Evolutionary conservation across 2,888 invertebrate species (phyloP).

Genomic region (Copidosoma aretas): DNA sequence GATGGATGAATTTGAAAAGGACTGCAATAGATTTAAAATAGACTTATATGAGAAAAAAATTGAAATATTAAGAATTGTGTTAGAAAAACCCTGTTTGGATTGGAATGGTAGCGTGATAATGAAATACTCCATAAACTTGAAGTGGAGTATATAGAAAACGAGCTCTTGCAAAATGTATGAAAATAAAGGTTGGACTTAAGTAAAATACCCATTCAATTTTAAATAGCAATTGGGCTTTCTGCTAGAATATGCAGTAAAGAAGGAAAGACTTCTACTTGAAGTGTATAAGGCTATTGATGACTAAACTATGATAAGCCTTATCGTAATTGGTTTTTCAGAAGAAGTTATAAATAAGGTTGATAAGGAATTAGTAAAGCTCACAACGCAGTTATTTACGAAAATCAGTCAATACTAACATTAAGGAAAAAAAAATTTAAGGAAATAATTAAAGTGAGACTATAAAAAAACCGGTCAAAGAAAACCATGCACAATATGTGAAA

Average conservation of each 20-base stretch:
- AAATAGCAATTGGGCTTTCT: conserved; percentile 35
- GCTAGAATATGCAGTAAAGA: conserved; percentile 39
- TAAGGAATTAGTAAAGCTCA: too few relatives aligned
- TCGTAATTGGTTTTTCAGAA: neutral
- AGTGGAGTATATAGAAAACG: conserved; percentile 30
- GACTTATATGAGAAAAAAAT: conserved; percentile 37
- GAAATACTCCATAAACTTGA: conserved; percentile 12
- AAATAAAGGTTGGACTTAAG: conserved; percentile 40
- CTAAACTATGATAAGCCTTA: neutral
- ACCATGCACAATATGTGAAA: too few relatives aligned
- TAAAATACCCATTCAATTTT: conserved; percentile 37
- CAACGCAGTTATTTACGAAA: too few relatives aligned
- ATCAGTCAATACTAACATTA: too few relatives aligned
- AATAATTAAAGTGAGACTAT: too few relatives aligned
- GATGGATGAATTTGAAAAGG: conserved; percentile 45
- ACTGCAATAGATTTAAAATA: conserved; percentile 43
- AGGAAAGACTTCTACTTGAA: conserved; percentile 35
- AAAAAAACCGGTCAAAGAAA: neutral
- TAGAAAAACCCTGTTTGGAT: conserved; percentile 30
- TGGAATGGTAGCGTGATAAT: conserved; percentile 39
- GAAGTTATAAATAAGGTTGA: too few relatives aligned
- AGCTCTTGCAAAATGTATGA: conserved; percentile 34
- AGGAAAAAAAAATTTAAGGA: too few relatives aligned
- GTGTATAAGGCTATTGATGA: neutral
- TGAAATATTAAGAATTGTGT: conserved; percentile 26